Evolutionary conservation across 2,113 vertebrate species (phyloP), one percentile per base, ranked within the genome.

Genomic region (Poecilia latipinna): DNA sequence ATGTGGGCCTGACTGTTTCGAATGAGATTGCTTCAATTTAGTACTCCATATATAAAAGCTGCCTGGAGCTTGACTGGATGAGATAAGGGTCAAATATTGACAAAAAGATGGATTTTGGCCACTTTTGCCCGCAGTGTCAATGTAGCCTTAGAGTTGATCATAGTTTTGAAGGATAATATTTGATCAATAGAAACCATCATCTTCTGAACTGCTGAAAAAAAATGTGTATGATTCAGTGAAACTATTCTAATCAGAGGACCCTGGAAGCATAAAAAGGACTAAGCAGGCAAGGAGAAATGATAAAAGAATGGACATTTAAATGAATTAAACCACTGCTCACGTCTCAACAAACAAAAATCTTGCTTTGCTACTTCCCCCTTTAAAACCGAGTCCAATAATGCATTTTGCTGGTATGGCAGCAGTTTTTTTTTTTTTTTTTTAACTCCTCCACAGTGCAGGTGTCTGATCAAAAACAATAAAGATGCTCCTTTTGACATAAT

Each of bases 391-490:
- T 62, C 8, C 4, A 7, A 7, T 29, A 15, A 61, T 4, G 28
- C 26, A 13, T 6, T 62, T 62, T 31, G 15, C 2, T 62, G 4
- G 15, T 29, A 13, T 31, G 12, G 28, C 61, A 19, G 12, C 4
- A 15, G 28, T 26, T 28, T 26, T 6, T 17, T 0, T 19, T 54
- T 54, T 2, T 29, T 60, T 42, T 13, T 37, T 22, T 57, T 57
- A n/a, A n/a, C 24, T 57, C 51, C 24, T 57, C 61, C 4, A 19
- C 61, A 22, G 4, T 24, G 11, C 29, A 39, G 24, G 29, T 1
- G 10, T 79, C 33, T 44, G 22, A 42, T 35, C 42, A 29, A 70
- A 65, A 70, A 61, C 17, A 65, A 62, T 73, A 67, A 67, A 28
- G 5, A 8, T 10, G 17, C 4, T 57, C 37, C 11, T 57, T 32